phyloP scores from a whole-genome alignment of 2,797 vertebrate genomes.

The Artibeus jamaicensis region DNA sequence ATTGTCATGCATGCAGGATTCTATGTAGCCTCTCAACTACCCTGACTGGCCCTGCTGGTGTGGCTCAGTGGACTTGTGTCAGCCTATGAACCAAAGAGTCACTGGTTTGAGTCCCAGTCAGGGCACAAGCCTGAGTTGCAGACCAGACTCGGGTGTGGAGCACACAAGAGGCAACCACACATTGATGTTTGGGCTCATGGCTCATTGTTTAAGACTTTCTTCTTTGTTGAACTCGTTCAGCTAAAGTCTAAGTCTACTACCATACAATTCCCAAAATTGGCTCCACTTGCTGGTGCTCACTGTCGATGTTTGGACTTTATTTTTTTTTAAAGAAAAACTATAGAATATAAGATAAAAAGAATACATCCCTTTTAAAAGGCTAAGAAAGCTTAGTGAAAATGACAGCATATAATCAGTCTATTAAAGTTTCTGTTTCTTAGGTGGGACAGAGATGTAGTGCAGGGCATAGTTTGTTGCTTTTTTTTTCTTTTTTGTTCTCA shows the following conservation, averaged over 20 bases:
- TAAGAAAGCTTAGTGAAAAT: neutral
- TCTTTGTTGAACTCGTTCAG: neutral
- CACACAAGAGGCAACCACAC: no score
- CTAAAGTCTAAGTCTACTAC: neutral
- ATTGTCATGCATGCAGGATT: neutral
- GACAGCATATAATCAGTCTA: neutral
- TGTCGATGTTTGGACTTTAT: neutral
- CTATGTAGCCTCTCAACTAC: neutral
- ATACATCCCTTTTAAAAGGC: neutral
- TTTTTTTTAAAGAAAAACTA: neutral
- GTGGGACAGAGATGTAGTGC: fast-evolving
- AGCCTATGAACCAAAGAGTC: no score
- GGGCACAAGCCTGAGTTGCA: no score
- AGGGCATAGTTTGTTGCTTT: neutral
- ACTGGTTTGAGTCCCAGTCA: no score
- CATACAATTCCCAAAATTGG: neutral
- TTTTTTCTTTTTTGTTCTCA: neutral
- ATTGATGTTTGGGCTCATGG: neutral
- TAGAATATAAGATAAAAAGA: neutral
- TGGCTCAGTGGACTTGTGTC: no score
- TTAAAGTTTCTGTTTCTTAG: neutral
- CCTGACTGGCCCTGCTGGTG: neutral
- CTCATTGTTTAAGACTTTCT: neutral
- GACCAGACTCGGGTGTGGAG: no score
- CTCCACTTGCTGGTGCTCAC: neutral